These are phyloP conservation scores for Melanostigma gelatinosum DNA, from an alignment of 2,113 vertebrate species.

Conservation along the genomic window DNA sequence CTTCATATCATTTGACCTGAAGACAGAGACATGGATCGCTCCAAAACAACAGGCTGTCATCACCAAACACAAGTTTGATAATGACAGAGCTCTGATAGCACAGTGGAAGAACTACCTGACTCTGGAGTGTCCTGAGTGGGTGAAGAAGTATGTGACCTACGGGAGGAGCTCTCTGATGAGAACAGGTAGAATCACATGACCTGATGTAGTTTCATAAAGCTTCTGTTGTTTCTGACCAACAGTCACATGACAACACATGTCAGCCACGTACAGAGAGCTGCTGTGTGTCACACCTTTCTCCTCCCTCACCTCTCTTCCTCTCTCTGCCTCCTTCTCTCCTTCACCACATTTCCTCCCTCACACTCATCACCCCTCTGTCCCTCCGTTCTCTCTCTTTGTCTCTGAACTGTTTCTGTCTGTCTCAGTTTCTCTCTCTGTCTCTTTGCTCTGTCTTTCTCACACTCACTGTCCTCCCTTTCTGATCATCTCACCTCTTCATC, in stretches of 20 bases:
- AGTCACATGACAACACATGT: not conserved
- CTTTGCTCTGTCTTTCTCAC: too few relatives aligned
- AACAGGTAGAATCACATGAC: constrained; percentile 13
- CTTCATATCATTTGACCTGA: constrained; percentile 49
- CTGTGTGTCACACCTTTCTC: too few relatives aligned
- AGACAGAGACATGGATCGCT: constrained; percentile 14
- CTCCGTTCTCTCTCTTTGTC: too few relatives aligned
- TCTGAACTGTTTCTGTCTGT: too few relatives aligned
- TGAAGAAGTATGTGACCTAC: not conserved
- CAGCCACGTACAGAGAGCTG: too few relatives aligned
- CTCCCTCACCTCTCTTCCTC: too few relatives aligned
- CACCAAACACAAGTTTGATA: constrained; percentile 41
- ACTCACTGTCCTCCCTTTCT: too few relatives aligned
- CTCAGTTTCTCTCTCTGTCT: too few relatives aligned
- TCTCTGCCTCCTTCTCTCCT: too few relatives aligned
- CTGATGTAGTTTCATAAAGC: not conserved
- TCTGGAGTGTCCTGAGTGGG: not conserved
- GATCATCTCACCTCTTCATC: too few relatives aligned
- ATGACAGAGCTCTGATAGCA: fast-evolving
- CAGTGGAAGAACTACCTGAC: not conserved
- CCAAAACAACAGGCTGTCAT: fast-evolving
- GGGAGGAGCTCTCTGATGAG: constrained; percentile 16
- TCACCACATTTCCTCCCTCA: too few relatives aligned
- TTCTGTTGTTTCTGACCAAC: not conserved
- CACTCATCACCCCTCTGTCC: too few relatives aligned